These are phyloP conservation scores for Emydoidea blandingii DNA, from an alignment of 2,797 vertebrate genomes.

Conservation along the genomic window DNA sequence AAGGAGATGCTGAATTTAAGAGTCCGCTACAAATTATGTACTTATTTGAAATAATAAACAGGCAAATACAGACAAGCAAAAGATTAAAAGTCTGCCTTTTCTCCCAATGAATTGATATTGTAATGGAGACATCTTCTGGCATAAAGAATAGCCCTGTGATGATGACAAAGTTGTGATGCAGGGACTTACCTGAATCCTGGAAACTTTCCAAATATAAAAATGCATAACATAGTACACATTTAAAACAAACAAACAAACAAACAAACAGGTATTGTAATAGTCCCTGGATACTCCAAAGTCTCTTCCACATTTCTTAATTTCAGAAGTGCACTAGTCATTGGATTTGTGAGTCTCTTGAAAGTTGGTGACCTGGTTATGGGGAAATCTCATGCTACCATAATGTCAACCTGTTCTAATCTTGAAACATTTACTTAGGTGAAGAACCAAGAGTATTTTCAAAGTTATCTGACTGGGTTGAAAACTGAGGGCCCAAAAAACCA, in stretches of 20 bases:
- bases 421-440: not conserved
- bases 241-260: not conserved
- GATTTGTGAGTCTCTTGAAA: not conserved
- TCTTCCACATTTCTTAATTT: not conserved
- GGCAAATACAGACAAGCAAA: not conserved
- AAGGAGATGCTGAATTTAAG: not conserved
- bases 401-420: not conserved
- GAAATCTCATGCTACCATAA: not conserved
- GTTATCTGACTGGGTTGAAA: not conserved
- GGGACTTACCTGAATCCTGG: not conserved
- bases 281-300: not conserved
- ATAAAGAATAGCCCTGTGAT: not conserved
- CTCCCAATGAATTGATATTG: not conserved
- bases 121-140: not conserved
- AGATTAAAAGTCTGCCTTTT: conserved; percentile 10
- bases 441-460: not conserved
- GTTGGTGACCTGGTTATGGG: not conserved
- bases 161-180: not conserved
- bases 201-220: not conserved
- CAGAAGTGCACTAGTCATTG: not conserved
- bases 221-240: not conserved
- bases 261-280: not conserved
- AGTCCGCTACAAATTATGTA: conserved; percentile 19
- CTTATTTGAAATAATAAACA: conserved; percentile 1
- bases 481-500: not conserved